Base-by-base conservation (phyloP, 1,140 invertebrate species). In the Linepithema humile region DNA sequence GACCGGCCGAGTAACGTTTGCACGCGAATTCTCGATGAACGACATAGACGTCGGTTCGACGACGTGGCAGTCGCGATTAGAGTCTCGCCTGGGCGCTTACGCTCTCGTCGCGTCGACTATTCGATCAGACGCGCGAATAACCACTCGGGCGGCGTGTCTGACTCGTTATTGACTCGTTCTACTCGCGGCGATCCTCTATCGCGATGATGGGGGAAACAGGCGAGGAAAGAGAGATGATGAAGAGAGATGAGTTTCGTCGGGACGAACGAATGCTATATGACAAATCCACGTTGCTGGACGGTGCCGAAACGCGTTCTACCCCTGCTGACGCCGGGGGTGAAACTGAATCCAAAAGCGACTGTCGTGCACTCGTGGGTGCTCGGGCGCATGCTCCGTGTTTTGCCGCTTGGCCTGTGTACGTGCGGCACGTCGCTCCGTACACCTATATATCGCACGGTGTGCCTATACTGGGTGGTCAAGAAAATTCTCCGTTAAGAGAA, bases 301-400 rank as follows among this genome's bases (percentile, higher is more conserved):
- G 84, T 69, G 64, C 82, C 35, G 69, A 89, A 90, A 85, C 92
- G 88, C 92, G 92, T 92, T 88, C 88, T 88, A 93, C 91, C 91
- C 92, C 92, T 90, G 67, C 69, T 85, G 88, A 91, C 82, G 82
- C 87, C 87, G 91, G 92, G 75, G 90, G 91, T 89, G 91, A 88
- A 86, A 93, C 92, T 93, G 89, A 92, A 86, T 84, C 85, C 59
- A 67, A 78, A 89, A 80, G 75, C 85, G 83, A 86, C 86, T 50
- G 78, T 85, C 85, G 82, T 64, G 69, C 69, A 65, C 62, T 87
- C 48, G 50, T 67, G 74, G 62, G 17, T 20, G 64, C 40, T 67
- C 43, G 45, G 70, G 92, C 91, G 92, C 92, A 90, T 92, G 92
- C 92, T 88, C 90, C 67, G 78, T 43, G 38, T 84, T 85, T 72